Conservation (phyloP, 1,140 invertebrate species). For the Drosophila pachea region DNA sequence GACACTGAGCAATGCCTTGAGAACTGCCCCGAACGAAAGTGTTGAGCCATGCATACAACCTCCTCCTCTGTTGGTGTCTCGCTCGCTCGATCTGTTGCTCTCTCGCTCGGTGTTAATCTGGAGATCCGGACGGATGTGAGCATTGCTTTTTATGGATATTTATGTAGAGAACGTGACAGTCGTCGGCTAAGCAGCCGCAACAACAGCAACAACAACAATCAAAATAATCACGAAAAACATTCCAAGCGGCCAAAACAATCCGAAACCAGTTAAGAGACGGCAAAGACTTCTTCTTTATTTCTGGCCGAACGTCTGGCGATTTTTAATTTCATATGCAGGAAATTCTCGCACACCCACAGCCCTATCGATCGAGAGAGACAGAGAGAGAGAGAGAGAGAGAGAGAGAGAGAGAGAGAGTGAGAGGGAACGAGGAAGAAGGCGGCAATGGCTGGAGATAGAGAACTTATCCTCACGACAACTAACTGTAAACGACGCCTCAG, state of each 20-base stretch:
- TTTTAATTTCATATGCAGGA: constrained; percentile 43
- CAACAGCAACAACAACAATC: not conserved
- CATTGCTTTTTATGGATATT: constrained; percentile 75
- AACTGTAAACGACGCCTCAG: too few species aligned
- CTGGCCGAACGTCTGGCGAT: constrained; percentile 35
- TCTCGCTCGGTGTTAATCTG: constrained; percentile 29
- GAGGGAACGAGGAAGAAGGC: too few species aligned
- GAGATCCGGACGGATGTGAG: constrained; percentile 68
- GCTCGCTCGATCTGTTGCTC: constrained; percentile 1
- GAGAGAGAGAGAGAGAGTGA: not conserved
- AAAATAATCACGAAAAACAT: constrained; percentile 16
- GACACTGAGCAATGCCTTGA: constrained; percentile 46
- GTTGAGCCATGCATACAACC: constrained; percentile 42
- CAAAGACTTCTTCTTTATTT: constrained; percentile 24
- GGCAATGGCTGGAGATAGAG: too few species aligned
- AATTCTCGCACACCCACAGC: constrained; percentile 24
- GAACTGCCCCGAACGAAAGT: constrained; percentile 49
- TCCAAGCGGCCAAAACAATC: constrained; percentile 17
- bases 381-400: not conserved
- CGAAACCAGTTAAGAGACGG: constrained; percentile 22
- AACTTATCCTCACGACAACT: too few species aligned
- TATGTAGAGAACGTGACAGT: constrained; percentile 71
- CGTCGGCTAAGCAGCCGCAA: constrained; percentile 19
- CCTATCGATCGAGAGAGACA: not conserved
- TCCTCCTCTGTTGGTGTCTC: not conserved